A percentile compares a stretch with the other conserved stretches of the same genome.
Conservation (phyloP, 2,888 invertebrate genomes). For the Noctua comes region DNA sequence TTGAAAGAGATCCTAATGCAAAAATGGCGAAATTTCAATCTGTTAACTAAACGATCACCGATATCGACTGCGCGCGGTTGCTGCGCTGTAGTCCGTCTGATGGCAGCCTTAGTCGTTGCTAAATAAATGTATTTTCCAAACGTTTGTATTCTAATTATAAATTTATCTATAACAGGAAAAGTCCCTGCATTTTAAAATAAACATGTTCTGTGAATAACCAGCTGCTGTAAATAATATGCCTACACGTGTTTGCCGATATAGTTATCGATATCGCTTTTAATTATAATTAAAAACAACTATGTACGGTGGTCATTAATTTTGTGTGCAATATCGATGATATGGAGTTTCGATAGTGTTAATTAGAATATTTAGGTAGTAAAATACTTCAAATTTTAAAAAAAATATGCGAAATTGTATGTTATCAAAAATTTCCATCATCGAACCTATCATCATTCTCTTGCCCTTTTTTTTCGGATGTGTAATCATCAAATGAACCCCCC, state of each 20-base stretch:
- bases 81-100: no score
- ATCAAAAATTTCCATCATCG: background rate
- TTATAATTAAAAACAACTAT: constrained; percentile 23
- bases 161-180: background rate
- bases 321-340: background rate
- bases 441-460: background rate
- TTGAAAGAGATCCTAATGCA: no score
- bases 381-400: no score
- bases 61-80: no score
- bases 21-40: no score
- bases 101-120: no score
- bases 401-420: background rate
- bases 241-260: constrained; percentile 28
- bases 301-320: background rate
- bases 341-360: background rate
- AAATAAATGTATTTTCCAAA: background rate
- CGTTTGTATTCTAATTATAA: background rate
- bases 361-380: background rate
- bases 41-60: no score
- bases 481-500: no score
- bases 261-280: constrained; percentile 20
- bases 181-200: constrained; percentile 1
- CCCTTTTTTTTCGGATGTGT: no score
- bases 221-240: constrained; percentile 2
- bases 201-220: background rate